Percentiles rank a stretch among this genome's conserved stretches.
Conservation (phyloP, 2,888 invertebrate species). For the Gnatocerus cornutus region DNA sequence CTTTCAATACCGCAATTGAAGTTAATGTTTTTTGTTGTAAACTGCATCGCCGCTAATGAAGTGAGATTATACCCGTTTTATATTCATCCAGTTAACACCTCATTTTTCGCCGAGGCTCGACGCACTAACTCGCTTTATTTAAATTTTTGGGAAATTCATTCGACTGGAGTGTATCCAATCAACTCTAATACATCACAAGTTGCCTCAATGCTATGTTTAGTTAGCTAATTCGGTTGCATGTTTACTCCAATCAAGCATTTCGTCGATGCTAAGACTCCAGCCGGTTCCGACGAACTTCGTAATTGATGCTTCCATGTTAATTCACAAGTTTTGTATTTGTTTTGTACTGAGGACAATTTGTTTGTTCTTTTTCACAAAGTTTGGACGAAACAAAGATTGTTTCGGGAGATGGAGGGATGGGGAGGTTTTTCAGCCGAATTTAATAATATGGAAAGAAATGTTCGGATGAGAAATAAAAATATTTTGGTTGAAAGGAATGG, state of each 20-base stretch:
- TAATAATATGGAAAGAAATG: no score
- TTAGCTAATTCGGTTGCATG: constrained; percentile 31
- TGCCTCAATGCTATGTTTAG: constrained; percentile 23
- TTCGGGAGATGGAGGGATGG: no score
- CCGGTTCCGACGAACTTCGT: constrained; percentile 20
- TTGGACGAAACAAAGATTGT: no score
- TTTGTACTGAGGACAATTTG: constrained; percentile 9
- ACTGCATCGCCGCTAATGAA: no score
- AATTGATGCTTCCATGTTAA: constrained; percentile 34
- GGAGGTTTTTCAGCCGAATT: no score
- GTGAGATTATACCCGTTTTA: no score
- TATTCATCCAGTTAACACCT: no score
- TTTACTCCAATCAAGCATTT: constrained; percentile 38
- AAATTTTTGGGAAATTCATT: constrained; percentile 16
- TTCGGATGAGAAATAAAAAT: no score
- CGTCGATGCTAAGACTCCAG: constrained; percentile 29
- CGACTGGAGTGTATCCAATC: constrained; percentile 20
- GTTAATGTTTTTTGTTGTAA: no score
- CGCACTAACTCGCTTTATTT: not conserved
- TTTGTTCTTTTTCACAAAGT: constrained; percentile 9
- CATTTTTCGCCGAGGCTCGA: no score
- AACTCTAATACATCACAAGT: constrained; percentile 20
- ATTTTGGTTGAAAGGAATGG: no score
- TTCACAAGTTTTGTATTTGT: constrained; percentile 25
- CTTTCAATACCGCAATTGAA: no score